Evolutionary conservation across 2,113 vertebrate genomes (phyloP).

Genomic region (Panthera leo): DNA sequence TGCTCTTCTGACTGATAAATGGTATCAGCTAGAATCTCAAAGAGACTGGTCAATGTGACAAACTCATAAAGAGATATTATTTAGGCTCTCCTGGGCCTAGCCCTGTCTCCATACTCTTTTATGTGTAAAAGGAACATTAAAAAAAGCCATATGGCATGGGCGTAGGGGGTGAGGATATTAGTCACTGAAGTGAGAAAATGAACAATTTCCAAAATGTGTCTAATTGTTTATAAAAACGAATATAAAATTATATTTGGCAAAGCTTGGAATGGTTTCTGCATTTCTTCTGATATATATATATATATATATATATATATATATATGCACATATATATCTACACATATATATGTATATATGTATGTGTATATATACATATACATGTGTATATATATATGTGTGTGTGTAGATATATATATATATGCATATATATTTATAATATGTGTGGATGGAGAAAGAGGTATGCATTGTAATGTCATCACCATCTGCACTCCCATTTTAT

Average conservation of each 20-base stretch:
- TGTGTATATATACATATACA: background rate
- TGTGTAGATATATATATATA: background rate
- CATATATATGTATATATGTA: too few relatives aligned
- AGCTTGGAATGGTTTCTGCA: conserved; percentile 44
- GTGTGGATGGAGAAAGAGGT: conserved; percentile 14
- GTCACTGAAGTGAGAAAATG: conserved; percentile 60
- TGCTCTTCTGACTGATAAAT: background rate
- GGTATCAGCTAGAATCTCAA: background rate
- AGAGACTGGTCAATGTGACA: background rate
- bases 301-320: background rate
- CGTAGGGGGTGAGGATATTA: conserved; percentile 41
- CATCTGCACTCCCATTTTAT: conserved; percentile 42
- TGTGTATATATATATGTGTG: background rate
- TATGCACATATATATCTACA: background rate
- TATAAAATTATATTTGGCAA: conserved; percentile 56
- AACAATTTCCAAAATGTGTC: conserved; percentile 62
- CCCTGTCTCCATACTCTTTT: background rate
- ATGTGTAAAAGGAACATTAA: background rate
- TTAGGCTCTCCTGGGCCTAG: background rate
- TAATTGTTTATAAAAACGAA: conserved; percentile 63
- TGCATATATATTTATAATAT: background rate
- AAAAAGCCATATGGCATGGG: conserved; percentile 45
- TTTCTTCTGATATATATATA: conserved; percentile 1
- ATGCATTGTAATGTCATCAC: conserved; percentile 44
- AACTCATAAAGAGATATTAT: background rate